Percentiles rank a stretch among this genome's conserved stretches.
Conservation (phyloP, 2,113 vertebrate genomes). For the Neolamprologus fasciatus region DNA sequence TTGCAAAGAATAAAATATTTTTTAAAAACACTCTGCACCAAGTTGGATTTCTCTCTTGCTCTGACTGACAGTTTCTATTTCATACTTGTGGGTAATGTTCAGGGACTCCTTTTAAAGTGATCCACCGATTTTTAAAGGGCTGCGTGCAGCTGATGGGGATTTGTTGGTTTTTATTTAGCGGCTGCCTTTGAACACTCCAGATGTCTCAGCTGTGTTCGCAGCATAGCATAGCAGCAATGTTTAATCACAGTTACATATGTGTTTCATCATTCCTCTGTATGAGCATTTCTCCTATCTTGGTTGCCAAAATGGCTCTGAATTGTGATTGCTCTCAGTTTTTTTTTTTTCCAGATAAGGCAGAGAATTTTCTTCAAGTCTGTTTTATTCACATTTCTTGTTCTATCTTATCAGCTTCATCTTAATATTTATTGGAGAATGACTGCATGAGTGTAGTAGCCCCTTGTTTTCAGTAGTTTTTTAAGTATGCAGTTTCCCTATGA, state of each 20-base stretch:
- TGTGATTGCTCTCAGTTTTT: constrained; percentile 22
- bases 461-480: neutral
- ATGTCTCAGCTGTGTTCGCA: constrained; percentile 9
- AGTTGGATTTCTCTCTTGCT: neutral
- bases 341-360: constrained; percentile 26
- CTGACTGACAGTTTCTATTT: neutral
- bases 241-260: constrained; percentile 47
- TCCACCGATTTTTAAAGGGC: neutral
- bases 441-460: neutral
- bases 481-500: neutral
- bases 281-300: constrained; percentile 35
- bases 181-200: constrained; percentile 31
- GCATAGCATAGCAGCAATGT: neutral
- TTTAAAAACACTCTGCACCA: constrained; percentile 15
- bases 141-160: neutral
- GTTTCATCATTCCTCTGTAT: constrained; percentile 60
- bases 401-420: constrained; percentile 27
- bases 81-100: neutral
- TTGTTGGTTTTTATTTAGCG: neutral
- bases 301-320: constrained; percentile 5
- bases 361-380: constrained; percentile 45
- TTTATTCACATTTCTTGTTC: constrained; percentile 11
- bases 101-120: neutral
- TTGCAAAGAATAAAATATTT: constrained; percentile 69
- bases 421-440: neutral